phyloP scores from a whole-genome alignment of 2,113 vertebrate genomes.

The Chaetodon trifascialis region DNA sequence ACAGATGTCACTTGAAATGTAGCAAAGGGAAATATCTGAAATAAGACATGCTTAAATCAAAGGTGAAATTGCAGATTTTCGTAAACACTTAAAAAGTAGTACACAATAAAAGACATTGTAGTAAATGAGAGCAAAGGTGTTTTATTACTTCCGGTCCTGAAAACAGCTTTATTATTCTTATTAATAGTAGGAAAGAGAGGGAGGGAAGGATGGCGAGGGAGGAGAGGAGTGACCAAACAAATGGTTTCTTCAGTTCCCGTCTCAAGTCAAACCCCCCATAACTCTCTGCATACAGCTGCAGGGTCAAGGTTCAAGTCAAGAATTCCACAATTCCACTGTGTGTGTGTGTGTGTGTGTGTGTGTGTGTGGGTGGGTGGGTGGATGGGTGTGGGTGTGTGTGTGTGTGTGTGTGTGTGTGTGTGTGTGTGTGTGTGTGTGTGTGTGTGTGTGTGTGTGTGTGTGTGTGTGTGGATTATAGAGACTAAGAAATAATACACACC shows the following conservation, averaged over 20 bases:
- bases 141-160: neutral
- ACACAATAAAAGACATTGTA: neutral
- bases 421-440: neutral
- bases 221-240: neutral
- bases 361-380: neutral
- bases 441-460: neutral
- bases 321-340: neutral
- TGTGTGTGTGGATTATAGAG: neutral
- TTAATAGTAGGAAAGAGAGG: neutral
- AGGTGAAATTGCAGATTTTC: neutral
- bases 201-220: neutral
- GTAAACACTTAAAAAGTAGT: too few relatives aligned
- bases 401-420: neutral
- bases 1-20: neutral
- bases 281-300: neutral
- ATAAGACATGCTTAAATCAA: neutral
- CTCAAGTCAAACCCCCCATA: neutral
- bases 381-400: neutral
- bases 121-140: neutral
- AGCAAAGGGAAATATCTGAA: neutral
- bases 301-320: constrained; percentile 31
- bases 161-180: neutral
- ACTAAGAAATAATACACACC: neutral
- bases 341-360: neutral
- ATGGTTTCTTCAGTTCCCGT: neutral